These are phyloP conservation scores for Scolanthus callimorphus DNA, from an alignment of 92 coral and sea anemone species.

Conservation along the genomic window DNA sequence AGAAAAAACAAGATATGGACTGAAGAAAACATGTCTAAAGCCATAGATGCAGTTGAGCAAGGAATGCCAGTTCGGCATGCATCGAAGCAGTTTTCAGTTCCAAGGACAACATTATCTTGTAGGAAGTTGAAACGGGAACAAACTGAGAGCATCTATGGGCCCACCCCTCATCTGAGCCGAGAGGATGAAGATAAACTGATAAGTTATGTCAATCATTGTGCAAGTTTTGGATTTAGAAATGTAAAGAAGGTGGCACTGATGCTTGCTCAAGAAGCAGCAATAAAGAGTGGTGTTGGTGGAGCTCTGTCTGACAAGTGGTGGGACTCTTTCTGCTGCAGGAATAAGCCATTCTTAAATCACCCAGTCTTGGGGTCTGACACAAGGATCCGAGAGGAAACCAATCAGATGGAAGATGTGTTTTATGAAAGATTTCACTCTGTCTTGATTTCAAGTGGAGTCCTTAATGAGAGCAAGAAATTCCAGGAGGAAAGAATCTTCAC, in stretches of 20 bases:
- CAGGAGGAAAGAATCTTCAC: slow-evolving; percentile 10
- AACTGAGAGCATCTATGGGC: background rate
- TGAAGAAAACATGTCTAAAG: slow-evolving; percentile 6
- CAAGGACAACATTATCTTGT: slow-evolving; percentile 16
- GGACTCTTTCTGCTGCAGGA: slow-evolving; percentile 12
- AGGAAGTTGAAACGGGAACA: background rate
- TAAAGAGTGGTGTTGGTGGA: slow-evolving; percentile 2
- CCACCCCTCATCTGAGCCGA: slow-evolving; percentile 9
- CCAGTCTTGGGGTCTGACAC: background rate
- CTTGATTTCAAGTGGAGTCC: slow-evolving; percentile 14
- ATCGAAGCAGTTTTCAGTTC: slow-evolving; percentile 19
- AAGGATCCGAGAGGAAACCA: background rate
- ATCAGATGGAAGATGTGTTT: slow-evolving; percentile 1
- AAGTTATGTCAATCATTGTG: slow-evolving; percentile 28
- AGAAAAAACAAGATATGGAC: slow-evolving; percentile 15
- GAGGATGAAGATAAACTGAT: slow-evolving; percentile 22
- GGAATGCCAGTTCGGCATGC: slow-evolving; percentile 22
- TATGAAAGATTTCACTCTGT: slow-evolving; percentile 19
- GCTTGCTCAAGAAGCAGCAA: slow-evolving; percentile 29
- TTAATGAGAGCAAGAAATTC: background rate
- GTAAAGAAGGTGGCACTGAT: slow-evolving; percentile 11
- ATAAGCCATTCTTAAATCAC: slow-evolving; percentile 5
- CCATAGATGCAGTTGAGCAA: slow-evolving; percentile 15
- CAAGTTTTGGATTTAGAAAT: slow-evolving; percentile 21
- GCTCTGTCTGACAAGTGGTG: slow-evolving; percentile 27